These are phyloP conservation scores for Andrena minutula DNA, from an alignment of 2,888 invertebrate genomes.

Conservation along the genomic window DNA sequence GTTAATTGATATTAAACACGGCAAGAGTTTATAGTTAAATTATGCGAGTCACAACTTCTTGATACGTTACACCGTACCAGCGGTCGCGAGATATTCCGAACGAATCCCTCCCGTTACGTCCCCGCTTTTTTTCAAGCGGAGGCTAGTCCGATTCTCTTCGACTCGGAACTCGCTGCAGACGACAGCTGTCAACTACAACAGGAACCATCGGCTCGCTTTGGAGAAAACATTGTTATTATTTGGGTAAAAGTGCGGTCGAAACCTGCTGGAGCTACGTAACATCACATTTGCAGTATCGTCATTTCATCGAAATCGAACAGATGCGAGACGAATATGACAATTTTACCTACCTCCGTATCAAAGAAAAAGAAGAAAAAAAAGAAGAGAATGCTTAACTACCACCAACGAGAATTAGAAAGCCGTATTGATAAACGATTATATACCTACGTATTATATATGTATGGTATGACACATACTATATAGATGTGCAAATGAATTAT, in stretches of 20 bases:
- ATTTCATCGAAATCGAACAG: neutral
- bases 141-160: constrained; percentile 74
- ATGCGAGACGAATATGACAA: neutral
- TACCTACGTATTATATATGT: neutral
- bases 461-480: too few species aligned
- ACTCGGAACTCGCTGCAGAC: constrained; percentile 87
- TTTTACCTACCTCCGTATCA: constrained; percentile 49
- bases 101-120: constrained; percentile 29
- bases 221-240: constrained; percentile 67
- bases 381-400: neutral
- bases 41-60: constrained; percentile 6
- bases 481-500: neutral
- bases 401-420: neutral
- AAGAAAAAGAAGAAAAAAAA: neutral
- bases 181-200: constrained; percentile 86
- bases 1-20: neutral
- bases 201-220: constrained; percentile 79
- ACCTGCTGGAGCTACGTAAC: constrained; percentile 66
- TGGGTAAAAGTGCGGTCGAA: constrained; percentile 66
- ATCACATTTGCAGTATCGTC: constrained; percentile 9
- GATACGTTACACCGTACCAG: constrained; percentile 12
- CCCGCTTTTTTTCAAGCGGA: constrained; percentile 60
- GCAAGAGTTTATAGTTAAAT: neutral
- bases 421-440: neutral
- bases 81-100: constrained; percentile 29